Conservation (phyloP, 2,888 invertebrate species). For the Drosophila sordidula region DNA sequence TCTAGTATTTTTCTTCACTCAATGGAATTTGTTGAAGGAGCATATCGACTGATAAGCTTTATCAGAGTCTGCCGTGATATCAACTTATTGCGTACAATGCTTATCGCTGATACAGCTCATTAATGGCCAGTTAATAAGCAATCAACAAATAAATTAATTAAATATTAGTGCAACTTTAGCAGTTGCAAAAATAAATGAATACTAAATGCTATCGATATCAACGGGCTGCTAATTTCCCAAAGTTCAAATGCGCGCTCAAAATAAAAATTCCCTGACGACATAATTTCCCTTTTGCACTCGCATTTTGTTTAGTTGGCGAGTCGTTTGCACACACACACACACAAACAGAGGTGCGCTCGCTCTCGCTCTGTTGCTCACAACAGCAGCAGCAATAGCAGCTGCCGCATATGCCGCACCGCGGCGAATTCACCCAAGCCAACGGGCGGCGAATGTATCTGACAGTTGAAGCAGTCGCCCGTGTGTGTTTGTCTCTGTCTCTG, state of each 20-base stretch:
- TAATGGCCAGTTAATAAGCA: constrained; percentile 6
- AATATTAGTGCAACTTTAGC: background rate
- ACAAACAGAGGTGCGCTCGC: constrained; percentile 14
- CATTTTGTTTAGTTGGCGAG: constrained; percentile 56
- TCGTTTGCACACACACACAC: constrained; percentile 32
- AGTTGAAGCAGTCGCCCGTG: constrained; percentile 53
- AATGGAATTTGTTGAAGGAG: background rate
- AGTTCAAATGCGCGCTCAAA: constrained; percentile 50
- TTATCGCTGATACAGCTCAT: constrained; percentile 15
- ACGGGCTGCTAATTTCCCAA: constrained; percentile 18
- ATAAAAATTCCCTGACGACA: constrained; percentile 37
- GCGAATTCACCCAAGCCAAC: constrained; percentile 57
- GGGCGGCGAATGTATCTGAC: constrained; percentile 70
- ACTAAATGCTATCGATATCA: constrained; percentile 25
- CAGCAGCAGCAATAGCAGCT: constrained; percentile 51
- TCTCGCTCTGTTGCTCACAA: constrained; percentile 30
- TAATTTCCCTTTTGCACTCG: constrained; percentile 71
- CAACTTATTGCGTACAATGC: constrained; percentile 20
- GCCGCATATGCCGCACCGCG: constrained; percentile 67
- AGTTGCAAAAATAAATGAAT: background rate
- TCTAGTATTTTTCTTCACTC: background rate
- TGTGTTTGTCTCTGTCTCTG: constrained; percentile 61
- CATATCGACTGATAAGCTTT: background rate
- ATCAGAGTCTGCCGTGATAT: background rate
- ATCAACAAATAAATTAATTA: background rate